phyloP scores from a whole-genome alignment of 2,797 vertebrate species.

The Psittacula echo region DNA sequence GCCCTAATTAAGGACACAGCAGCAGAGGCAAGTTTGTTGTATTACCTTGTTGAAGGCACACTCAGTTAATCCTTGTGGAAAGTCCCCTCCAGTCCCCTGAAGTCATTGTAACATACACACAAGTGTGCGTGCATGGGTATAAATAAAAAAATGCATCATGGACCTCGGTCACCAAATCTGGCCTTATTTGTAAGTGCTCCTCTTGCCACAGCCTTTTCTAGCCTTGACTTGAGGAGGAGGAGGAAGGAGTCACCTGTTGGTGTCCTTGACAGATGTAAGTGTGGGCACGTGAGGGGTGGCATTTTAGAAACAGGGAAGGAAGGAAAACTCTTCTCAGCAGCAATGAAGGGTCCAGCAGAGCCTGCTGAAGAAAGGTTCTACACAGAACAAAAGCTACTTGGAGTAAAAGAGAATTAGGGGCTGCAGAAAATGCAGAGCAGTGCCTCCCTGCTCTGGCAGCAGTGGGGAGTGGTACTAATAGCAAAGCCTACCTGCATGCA shows the following conservation, averaged over 20 bases:
- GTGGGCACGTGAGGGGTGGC: background rate
- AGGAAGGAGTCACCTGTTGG: slow-evolving; percentile 68
- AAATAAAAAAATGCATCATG: slow-evolving; percentile 82
- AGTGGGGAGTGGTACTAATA: background rate
- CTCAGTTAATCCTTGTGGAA: slow-evolving; percentile 71
- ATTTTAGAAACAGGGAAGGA: slow-evolving; percentile 7
- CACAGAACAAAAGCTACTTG: background rate
- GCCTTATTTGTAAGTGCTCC: slow-evolving; percentile 74
- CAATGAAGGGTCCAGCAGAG: background rate
- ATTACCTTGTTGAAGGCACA: slow-evolving; percentile 63
- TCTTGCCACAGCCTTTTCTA: slow-evolving; percentile 62
- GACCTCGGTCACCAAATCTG: slow-evolving; percentile 54
- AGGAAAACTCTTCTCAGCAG: fast-evolving
- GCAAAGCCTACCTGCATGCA: background rate
- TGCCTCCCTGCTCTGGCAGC: background rate
- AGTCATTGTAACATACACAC: slow-evolving; percentile 74
- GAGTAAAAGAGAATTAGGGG: background rate
- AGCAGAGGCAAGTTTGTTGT: background rate
- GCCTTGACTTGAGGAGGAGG: slow-evolving; percentile 30
- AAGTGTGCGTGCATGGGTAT: slow-evolving; percentile 73
- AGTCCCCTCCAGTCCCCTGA: slow-evolving; percentile 77
- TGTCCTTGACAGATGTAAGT: slow-evolving; percentile 62
- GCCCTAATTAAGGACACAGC: background rate
- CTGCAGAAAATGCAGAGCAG: background rate
- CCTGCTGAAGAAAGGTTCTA: background rate